Conservation (phyloP, 2,797 vertebrate genomes). For the Danio kyathit region DNA sequence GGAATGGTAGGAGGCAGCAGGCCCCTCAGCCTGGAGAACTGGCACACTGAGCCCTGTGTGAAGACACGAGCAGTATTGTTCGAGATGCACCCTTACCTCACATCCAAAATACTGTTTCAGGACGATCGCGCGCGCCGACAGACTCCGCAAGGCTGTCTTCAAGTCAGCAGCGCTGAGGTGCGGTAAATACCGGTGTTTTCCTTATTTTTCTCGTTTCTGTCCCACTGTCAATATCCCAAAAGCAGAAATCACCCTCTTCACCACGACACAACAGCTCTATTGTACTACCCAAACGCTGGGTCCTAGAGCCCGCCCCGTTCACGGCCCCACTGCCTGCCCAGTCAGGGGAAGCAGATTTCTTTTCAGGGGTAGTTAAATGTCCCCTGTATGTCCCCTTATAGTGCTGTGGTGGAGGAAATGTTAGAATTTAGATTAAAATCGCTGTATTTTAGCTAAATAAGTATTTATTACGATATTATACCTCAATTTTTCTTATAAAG, state of each 20-base stretch:
- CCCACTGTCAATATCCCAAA: slow-evolving; percentile 70
- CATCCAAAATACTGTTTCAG: slow-evolving; percentile 51
- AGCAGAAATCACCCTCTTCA: slow-evolving; percentile 69
- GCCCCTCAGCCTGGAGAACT: slow-evolving; percentile 74
- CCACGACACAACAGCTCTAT: slow-evolving; percentile 91
- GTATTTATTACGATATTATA: not conserved
- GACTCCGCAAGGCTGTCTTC: slow-evolving; percentile 6
- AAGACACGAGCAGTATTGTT: slow-evolving; percentile 77
- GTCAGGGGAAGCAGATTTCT: not conserved
- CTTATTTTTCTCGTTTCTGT: slow-evolving; percentile 58
- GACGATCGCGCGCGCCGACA: slow-evolving; percentile 41
- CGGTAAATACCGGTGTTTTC: not conserved
- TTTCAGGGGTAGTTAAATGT: not conserved
- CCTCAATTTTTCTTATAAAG: no score
- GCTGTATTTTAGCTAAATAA: not conserved
- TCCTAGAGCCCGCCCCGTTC: slow-evolving; percentile 86
- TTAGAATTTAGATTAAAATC: not conserved
- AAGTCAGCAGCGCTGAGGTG: not conserved
- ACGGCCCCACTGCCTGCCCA: slow-evolving; percentile 17
- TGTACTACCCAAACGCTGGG: slow-evolving; percentile 87
- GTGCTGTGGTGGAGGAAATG: not conserved
- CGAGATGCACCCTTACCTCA: slow-evolving; percentile 75
- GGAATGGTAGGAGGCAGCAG: slow-evolving; percentile 60
- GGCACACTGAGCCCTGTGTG: slow-evolving; percentile 66
- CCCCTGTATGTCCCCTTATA: not conserved